phyloP scores from a whole-genome alignment of 2,113 vertebrate genomes.

The Callopanchax toddi region DNA sequence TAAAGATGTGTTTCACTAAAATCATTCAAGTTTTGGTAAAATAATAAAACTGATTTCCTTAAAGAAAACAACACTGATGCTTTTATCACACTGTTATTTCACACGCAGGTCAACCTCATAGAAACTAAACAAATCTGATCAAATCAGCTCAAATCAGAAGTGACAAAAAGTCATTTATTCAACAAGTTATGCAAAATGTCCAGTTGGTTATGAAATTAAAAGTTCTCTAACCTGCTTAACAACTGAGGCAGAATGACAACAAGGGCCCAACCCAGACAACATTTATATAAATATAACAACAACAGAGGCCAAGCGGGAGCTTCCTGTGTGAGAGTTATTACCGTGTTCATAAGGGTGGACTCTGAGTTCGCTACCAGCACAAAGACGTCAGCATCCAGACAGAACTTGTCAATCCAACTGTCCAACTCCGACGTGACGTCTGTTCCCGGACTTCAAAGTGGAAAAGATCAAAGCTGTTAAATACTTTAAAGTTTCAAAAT shows the following conservation, averaged over 20 bases:
- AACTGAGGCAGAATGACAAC: neutral
- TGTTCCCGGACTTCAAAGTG: slow-evolving; percentile 87
- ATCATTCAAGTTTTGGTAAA: neutral
- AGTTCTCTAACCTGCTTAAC: neutral
- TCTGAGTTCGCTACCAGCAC: slow-evolving; percentile 98
- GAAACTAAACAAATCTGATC: neutral
- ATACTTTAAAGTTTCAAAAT: neutral
- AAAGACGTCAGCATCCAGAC: slow-evolving; percentile 96
- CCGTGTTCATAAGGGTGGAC: slow-evolving; percentile 98
- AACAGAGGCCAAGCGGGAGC: neutral
- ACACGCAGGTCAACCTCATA: neutral
- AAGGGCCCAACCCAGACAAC: neutral
- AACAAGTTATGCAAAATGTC: neutral
- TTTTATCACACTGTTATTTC: neutral
- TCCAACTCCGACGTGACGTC: slow-evolving; percentile 95
- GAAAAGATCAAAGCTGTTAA: slow-evolving; percentile 18
- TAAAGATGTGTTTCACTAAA: neutral
- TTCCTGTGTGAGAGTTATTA: slow-evolving; percentile 45
- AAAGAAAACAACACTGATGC: neutral
- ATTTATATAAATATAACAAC: neutral
- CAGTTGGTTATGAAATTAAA: neutral
- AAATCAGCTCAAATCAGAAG: too few relatives aligned
- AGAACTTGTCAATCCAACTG: slow-evolving; percentile 99
- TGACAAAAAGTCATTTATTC: neutral
- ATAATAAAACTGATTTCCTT: neutral